Evolutionary conservation across 92 coral and sea anemone species (phyloP), one percentile per base, ranked within the genome.

Genomic region (Montipora capitata): DNA sequence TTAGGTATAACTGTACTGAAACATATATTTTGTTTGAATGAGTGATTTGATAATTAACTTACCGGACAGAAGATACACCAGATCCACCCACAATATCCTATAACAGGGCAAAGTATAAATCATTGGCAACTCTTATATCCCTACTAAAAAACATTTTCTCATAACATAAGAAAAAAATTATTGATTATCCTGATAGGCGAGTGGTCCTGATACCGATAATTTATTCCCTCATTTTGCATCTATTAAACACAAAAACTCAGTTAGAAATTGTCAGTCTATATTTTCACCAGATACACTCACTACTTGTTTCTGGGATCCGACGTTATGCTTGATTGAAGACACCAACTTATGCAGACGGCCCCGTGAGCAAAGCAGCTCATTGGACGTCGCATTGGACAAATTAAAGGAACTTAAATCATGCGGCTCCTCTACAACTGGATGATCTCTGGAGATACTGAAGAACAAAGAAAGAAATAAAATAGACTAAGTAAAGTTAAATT

Each of bases 321-420:
- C 45, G 48, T 68, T 12, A 69, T 13, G 51, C 68, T 66, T 81
- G 16, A 81, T 35, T n/a, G 85, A 81, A 52, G 86, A 68, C 86
- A 81, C 56, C 54, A 49, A 66, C 5, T 16, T 56, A 40, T 68
- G 86, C 40, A 81, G 17, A 69, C 86, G 86, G n/a, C 14, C 49
- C 27, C 77, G 68, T 52, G 52, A 4, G 10, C 40, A 10, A 4
- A 20, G 5, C 8, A 15, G 52, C 52, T 68, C 10, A 40, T 48
- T 56, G 6, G 39, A 15, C 40, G 72, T 43, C 43, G 49, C 39
- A 59, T 11, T 17, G 7, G 18, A 81, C 39, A 45, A 67, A 27
- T 81, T 69, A 0, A 15, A 10, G 35, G 40, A 68, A 68, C 61
- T 42, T 3, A 15, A 2, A 9, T 56, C 42, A 3, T n/a, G 54